phyloP scores from a whole-genome alignment of 1,140 invertebrate species.

The Rhopalosiphum maidis region DNA sequence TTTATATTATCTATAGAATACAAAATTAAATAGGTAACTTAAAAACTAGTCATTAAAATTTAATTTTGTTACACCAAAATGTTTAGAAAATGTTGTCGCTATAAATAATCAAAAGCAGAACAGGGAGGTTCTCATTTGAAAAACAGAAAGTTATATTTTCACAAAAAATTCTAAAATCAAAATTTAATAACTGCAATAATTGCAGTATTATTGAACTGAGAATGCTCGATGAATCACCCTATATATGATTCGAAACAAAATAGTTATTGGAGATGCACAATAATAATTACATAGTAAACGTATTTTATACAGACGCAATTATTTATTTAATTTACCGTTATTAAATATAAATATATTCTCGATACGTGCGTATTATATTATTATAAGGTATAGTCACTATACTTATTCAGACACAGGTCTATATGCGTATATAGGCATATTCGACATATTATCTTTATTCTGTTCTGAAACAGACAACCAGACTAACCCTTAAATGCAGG shows the following conservation, averaged over 20 bases:
- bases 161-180: not conserved
- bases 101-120: not conserved
- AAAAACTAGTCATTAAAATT: not conserved
- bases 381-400: not conserved
- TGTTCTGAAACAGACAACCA: not conserved
- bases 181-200: not conserved
- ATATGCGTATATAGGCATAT: not conserved
- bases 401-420: not conserved
- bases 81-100: not conserved
- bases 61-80: not conserved
- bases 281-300: not conserved
- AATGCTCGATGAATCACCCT: not conserved
- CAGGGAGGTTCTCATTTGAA: not conserved
- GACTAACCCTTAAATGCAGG: not conserved
- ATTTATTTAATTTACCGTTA: not conserved
- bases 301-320: not conserved
- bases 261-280: not conserved
- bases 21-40: not conserved
- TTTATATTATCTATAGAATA: too few relatives aligned
- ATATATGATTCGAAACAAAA: not conserved
- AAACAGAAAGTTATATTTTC: too few relatives aligned
- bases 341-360: not conserved
- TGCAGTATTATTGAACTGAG: not conserved
- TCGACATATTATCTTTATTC: not conserved
- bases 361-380: not conserved